Conservation (phyloP, 2,113 vertebrate genomes). For the Archocentrus centrarchus region DNA sequence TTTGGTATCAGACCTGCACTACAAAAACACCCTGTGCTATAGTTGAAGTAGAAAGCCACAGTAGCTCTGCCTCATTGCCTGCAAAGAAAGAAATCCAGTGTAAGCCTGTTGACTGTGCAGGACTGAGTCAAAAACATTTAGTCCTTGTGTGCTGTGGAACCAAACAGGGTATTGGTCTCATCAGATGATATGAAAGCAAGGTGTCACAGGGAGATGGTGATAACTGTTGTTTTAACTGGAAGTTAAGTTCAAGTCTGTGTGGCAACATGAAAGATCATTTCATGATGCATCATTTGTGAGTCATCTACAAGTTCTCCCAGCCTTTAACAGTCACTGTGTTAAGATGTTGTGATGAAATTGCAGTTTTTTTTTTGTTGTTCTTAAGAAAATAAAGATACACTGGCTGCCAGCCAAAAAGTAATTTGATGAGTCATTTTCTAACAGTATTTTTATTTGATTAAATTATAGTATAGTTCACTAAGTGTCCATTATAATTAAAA, state of each 20-base stretch:
- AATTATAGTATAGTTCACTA: not conserved
- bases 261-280: constrained; percentile 12
- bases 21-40: not conserved
- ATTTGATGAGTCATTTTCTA: constrained; percentile 7
- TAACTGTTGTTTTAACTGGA: constrained; percentile 19
- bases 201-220: constrained; percentile 1
- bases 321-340: constrained; percentile 3
- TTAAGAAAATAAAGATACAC: constrained; percentile 14
- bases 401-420: not conserved
- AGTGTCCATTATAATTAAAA: not conserved
- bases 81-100: constrained; percentile 19
- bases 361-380: not conserved
- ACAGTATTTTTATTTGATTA: not conserved
- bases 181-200: constrained; percentile 23
- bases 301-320: constrained; percentile 15
- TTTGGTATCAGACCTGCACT: constrained; percentile 14
- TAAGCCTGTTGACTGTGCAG: constrained; percentile 3
- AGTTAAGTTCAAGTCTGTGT: not conserved
- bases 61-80: constrained; percentile 7
- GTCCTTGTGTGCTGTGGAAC: constrained; percentile 10
- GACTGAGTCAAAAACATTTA: constrained; percentile 11
- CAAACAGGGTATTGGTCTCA: constrained; percentile 6
- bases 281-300: not conserved
- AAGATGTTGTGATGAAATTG: not conserved
- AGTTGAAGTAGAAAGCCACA: not conserved